Evolutionary conservation across 2,888 invertebrate genomes (phyloP), one percentile per base, ranked within the genome.

Genomic region (Neoascia interrupta): DNA sequence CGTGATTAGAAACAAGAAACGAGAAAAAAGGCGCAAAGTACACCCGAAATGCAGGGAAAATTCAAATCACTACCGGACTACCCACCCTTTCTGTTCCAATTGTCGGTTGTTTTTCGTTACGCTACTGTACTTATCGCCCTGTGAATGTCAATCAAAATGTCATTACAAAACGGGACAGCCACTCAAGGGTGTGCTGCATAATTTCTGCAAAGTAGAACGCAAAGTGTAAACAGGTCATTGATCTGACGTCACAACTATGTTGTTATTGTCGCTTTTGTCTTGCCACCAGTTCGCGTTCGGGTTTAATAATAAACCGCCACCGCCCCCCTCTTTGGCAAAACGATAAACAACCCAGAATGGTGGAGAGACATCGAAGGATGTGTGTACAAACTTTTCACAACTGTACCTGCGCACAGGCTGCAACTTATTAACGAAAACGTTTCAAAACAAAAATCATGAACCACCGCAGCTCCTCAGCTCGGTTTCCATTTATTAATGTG

Each of bases 161-260:
- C 41, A 51, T 51, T 15, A 21, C n/a, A 15, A 11, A 16, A 21
- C 11, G 11, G n/a, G 8, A 3, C 2, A 10, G 19, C 18, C 8
- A 31, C n/a, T 5, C 2, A 5, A 5, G 34, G 31, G 31, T 41
- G 28, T 18, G 39, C 31, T 10, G 28, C 15, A 45, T 43, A 34
- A 56, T 18, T 53, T 18, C 23, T 0, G 21, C 45, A 47, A 69
- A 43, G 16, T 63, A 63, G 56, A 75, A 49, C 37, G 43, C 26
- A 47, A 39, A 54, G 19, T 26, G 45, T 54, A 73, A 79, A 73
- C 79, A 73, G 79, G 79, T 79, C 79, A 79, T 73, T 79, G 79
- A 66, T 68, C 79, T 73, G 73, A 79, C 73, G 79, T 73, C 79
- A 79, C 73, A 73, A 64, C 39, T 19, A 28, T 76, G 58, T 61